Conservation (phyloP, 2,888 invertebrate species). For the Ditylenchus weischeri region DNA sequence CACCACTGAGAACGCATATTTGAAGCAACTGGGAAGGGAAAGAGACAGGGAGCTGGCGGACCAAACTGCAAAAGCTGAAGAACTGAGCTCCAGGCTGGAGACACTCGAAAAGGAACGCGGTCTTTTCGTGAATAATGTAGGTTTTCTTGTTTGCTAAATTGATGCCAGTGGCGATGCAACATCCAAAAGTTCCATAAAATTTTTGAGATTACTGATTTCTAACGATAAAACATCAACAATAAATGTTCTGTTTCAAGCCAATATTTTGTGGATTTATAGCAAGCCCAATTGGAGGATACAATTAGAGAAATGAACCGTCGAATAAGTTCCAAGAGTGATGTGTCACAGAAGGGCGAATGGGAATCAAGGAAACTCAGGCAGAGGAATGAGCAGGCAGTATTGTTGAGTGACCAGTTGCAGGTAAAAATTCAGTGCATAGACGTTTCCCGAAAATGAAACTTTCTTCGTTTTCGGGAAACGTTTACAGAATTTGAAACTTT, state of each 20-base stretch:
- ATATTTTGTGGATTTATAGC: conserved; percentile 33
- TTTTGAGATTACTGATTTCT: background rate
- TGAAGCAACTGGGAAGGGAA: conserved; percentile 50
- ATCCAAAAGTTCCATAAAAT: conserved; percentile 7
- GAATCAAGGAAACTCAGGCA: conserved; percentile 50
- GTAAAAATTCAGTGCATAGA: conserved; percentile 28
- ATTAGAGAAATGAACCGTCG: conserved; percentile 52
- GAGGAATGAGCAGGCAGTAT: conserved; percentile 53
- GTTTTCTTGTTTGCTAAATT: conserved; percentile 5
- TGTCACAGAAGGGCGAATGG: conserved; percentile 43
- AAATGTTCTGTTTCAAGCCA: too few species aligned
- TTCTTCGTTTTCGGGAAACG: too few species aligned
- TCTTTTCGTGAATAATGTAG: conserved; percentile 44
- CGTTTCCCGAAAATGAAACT: too few species aligned
- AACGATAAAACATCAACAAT: too few species aligned
- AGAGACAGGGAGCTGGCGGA: conserved; percentile 54
- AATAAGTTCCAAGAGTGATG: conserved; percentile 45
- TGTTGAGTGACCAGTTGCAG: conserved; percentile 50
- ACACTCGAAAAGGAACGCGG: conserved; percentile 46
- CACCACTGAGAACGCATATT: conserved; percentile 51
- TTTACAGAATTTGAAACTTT: too few species aligned
- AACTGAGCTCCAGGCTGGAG: conserved; percentile 41
- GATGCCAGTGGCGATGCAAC: background rate
- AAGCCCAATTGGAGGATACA: conserved; percentile 53
- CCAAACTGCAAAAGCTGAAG: conserved; percentile 50